These are phyloP conservation scores for Catharus bicknelli DNA, from an alignment of 2,113 vertebrate genomes.

Conservation along the genomic window DNA sequence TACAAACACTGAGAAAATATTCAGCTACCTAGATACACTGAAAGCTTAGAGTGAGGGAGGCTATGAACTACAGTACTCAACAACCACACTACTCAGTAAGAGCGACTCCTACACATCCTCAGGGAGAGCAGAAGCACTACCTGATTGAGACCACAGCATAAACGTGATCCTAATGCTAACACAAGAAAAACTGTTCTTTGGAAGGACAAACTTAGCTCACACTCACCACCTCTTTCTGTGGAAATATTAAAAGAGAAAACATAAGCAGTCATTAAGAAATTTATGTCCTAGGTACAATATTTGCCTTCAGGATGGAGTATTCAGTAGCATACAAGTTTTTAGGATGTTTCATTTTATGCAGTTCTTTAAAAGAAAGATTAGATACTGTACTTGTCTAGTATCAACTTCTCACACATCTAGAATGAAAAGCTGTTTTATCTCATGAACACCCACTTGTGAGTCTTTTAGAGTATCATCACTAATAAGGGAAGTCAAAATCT, in stretches of 20 bases:
- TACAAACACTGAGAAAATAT: neutral
- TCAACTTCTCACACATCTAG: neutral
- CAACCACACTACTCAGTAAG: neutral
- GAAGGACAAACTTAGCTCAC: conserved; percentile 32
- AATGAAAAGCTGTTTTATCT: neutral
- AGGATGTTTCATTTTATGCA: neutral
- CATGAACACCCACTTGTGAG: neutral
- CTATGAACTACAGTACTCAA: neutral
- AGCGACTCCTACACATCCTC: neutral
- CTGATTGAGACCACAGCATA: conserved; percentile 22
- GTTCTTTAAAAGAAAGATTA: neutral
- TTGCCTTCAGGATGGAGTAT: neutral
- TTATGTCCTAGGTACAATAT: neutral
- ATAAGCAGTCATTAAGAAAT: conserved; percentile 34
- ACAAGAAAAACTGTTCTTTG: neutral
- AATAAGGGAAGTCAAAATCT: neutral
- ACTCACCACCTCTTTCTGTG: conserved; percentile 76
- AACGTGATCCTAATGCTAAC: conserved; percentile 51
- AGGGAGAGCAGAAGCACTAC: neutral
- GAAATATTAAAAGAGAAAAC: conserved; percentile 59
- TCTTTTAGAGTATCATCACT: neutral
- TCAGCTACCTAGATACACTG: conserved; percentile 34
- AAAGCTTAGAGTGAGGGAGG: conserved; percentile 2
- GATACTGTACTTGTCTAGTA: neutral
- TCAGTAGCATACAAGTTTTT: neutral